Base-by-base conservation (phyloP, 2,113 vertebrate species). In the Solea solea region DNA sequence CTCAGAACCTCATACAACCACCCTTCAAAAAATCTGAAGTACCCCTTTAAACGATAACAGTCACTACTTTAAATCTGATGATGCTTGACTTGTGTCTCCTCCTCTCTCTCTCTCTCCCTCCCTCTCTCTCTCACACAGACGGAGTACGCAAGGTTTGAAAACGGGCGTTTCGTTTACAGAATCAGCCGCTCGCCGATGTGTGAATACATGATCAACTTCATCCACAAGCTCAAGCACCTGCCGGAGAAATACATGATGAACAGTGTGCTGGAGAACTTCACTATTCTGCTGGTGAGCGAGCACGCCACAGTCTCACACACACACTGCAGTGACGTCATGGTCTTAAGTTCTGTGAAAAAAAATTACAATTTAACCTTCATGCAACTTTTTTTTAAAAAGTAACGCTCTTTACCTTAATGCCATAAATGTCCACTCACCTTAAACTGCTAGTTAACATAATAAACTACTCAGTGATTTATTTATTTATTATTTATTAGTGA, bases 221-320 rank as follows among this genome's bases (percentile, higher is more conserved):
- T 99, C 92, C 98, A 99, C 94, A 99, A 99, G 85, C 96, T 99
- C 84, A 98, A 99, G 90, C 98, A 99, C 92, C 93, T 99, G 93
- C 98, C 98, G 2, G 98, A 99, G 92, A 99, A 99, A 78, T 99
- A 99, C 90, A 99, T 99, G 98, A 99, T 99, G 98, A 99, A 99
- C 95, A 99, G 98, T 4, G 98, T 99, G 78, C 93, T 99, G 94
- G 98, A 99, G 94, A 99, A 99, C 91, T 99, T 99, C 84, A 99
- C 98, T 46, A 99, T 99, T 86, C 94, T 99, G 90, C 94, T 99
- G 96, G 98, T 99, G 94, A 86, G 90, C 6, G 52, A 21, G 14
- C 6, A 50, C 41, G 8, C 8, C 42, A 8, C 42, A 44, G 4
- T 7, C 7, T 1, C 42, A 4, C 42, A 44, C 48, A 49, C 13